Conservation (phyloP, 2,797 vertebrate genomes). For the Sparus aurata region DNA sequence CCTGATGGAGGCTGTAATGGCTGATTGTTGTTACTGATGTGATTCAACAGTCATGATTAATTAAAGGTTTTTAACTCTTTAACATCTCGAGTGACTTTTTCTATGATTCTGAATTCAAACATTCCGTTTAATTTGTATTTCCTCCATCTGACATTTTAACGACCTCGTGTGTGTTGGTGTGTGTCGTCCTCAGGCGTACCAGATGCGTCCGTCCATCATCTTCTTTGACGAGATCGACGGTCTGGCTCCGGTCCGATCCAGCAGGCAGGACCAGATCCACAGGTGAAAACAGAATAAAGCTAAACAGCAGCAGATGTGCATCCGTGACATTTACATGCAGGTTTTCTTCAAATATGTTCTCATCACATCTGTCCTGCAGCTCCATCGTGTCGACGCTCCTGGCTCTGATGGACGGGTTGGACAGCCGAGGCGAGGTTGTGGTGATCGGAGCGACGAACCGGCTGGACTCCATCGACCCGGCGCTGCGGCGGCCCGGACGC, state of each 20-base stretch:
- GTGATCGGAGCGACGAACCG: constrained; percentile 97
- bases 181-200: constrained; percentile 86
- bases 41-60: too few species aligned
- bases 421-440: constrained; percentile 94
- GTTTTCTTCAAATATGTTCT: too few species aligned
- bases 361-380: constrained; percentile 16
- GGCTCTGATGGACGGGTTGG: constrained; percentile 96
- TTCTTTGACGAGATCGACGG: constrained; percentile 99
- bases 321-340: too few species aligned
- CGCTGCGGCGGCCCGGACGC: constrained; percentile 95
- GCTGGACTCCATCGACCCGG: constrained; percentile 96
- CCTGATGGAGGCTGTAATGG: too few species aligned
- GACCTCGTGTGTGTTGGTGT: not conserved
- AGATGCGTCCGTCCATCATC: constrained; percentile 96
- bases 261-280: constrained; percentile 96
- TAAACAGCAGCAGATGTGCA: too few species aligned
- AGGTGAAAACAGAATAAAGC: constrained; percentile 80
- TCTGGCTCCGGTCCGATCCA: constrained; percentile 95
- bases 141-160: too few species aligned
- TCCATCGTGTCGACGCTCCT: constrained; percentile 95
- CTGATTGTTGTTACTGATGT: too few species aligned
- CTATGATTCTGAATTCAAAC: too few species aligned
- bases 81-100: too few species aligned
- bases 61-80: too few species aligned
- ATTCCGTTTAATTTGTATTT: too few species aligned